Percentiles rank a stretch among this genome's conserved stretches.
Conservation (phyloP, 2,113 vertebrate species). For the Mesitornis unicolor region DNA sequence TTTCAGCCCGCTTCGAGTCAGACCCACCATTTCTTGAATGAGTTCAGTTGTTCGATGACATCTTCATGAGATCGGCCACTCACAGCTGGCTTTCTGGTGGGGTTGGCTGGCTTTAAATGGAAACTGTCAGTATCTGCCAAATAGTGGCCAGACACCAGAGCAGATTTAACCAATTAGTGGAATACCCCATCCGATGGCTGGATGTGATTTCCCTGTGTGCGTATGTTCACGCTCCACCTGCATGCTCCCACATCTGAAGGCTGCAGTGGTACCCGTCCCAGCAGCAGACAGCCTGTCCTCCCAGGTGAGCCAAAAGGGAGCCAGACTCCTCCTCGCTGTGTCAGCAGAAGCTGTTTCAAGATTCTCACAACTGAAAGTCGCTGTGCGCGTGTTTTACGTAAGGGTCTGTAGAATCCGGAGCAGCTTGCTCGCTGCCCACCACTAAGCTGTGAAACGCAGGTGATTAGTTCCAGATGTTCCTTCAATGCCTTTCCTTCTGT, state of each 20-base stretch:
- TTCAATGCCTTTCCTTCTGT: neutral
- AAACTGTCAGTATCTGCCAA: conserved; percentile 45
- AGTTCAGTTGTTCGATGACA: conserved; percentile 17
- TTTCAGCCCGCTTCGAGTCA: neutral
- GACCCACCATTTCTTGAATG: neutral
- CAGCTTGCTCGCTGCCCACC: neutral
- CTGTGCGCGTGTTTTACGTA: neutral
- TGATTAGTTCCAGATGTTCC: conserved; percentile 59
- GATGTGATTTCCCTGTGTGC: neutral
- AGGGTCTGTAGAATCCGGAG: neutral
- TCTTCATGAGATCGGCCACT: neutral
- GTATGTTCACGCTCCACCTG: neutral
- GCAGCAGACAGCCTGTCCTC: neutral
- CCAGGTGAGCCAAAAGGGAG: neutral
- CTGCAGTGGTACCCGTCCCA: neutral
- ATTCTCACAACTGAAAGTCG: neutral
- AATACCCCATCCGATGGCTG: neutral
- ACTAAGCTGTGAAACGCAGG: conserved; percentile 25
- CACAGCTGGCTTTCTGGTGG: conserved; percentile 26
- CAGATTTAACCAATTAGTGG: conserved; percentile 36
- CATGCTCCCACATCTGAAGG: conserved; percentile 10
- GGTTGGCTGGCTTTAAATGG: conserved; percentile 12
- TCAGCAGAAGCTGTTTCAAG: neutral
- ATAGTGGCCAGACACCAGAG: conserved; percentile 38
- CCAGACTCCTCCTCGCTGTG: neutral